Base-by-base conservation (phyloP, 2,113 vertebrate species). In the Acanthisitta chloris region DNA sequence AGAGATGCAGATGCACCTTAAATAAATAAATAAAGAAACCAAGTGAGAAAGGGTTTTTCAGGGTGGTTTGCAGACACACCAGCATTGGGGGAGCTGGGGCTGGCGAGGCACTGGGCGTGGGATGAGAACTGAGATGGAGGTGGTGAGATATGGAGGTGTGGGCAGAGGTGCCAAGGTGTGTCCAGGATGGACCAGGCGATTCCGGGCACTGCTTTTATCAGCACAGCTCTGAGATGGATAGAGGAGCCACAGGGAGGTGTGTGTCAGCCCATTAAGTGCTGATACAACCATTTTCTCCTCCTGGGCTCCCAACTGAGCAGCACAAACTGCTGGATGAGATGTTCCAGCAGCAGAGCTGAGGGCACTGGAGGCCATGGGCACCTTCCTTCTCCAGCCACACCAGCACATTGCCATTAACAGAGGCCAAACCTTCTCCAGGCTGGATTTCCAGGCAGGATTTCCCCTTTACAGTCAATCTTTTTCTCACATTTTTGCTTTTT, bases 161-260 rank as follows among this genome's bases (percentile, higher is more conserved):
- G 96, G 92, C 90, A 94, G 81, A 6, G 6, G 65, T 61, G 91
- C 72, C 23, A 20, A 94, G 92, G 87, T 66, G 87, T 59, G 95
- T 19, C 93, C 10, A 5, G 77, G 86, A 49, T 85, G 74, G 48
- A 73, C 17, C 0, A 88, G 85, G 78, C 13, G 46, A 92, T 78
- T 91, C 34, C 10, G 45, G 67, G 67, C 4, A 10, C 85, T 67
- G 81, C 33, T 76, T 45, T 80, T 33, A 71, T 51, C 86, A 42
- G 71, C 8, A 2, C 18, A 2, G 76, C 74, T 61, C 57, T 1
- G 3, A 34, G 65, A 14, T 14, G 73, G 86, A 45, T 25, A 29
- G 36, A 61, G 81, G 65, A 86, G 72, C 80, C 91, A 17, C 61
- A 48, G 76, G 1, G 0, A 81, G 88, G 65, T 28, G 5, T 33